Base-by-base conservation (phyloP, 2,113 vertebrate species). In the Oenanthe oenanthe region DNA sequence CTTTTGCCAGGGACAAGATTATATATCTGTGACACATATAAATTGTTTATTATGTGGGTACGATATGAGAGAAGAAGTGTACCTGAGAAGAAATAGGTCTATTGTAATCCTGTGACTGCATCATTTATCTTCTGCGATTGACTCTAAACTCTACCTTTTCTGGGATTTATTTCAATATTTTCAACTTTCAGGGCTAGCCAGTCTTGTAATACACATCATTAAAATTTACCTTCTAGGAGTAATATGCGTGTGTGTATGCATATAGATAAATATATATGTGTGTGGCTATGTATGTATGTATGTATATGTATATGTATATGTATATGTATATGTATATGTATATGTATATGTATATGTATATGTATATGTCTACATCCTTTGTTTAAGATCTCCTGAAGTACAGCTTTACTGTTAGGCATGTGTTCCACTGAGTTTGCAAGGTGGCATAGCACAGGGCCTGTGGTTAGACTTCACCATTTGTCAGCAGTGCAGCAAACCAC, bases 241-340 rank as follows among this genome's bases (percentile, higher is more conserved):
- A 66, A 12, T 0, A 20, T 15, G 8, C 17, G 5, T 10, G 12
- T 66, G 38, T 6, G 12, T 32, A 4, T 13, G 19, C 7, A n/a
- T n/a, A 7, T 17, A 26, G 17, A 43, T 36, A 48, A 78, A 28
- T 51, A 42, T 3, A 6, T 36, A 36, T 18, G 16, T 34, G 22
- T 56, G 24, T 43, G 38, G 20, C 14, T 31, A 19, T 26, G 19
- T 19, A 7, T 10, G n/a, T 34, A 21, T 50, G 5, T 34, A 9
- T 45, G 45, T 45, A 19, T 45, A 20, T 45, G 18, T 45, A 5
- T 45, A 45, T 45, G 45, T 47, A 21, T 47, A 47, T 47, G 45
- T 47, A 47, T 47, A 43, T 43, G 43, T 43, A 43, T 43, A 43
- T 43, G 34, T 36, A 36, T 43, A 43, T 43, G 42, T 43, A 43